Percentiles rank a stretch among this genome's conserved stretches.
Evolutionary conservation across 64 coral and sea anemone genomes (phyloP).

Genomic region (Catalaphyllia jardinei): DNA sequence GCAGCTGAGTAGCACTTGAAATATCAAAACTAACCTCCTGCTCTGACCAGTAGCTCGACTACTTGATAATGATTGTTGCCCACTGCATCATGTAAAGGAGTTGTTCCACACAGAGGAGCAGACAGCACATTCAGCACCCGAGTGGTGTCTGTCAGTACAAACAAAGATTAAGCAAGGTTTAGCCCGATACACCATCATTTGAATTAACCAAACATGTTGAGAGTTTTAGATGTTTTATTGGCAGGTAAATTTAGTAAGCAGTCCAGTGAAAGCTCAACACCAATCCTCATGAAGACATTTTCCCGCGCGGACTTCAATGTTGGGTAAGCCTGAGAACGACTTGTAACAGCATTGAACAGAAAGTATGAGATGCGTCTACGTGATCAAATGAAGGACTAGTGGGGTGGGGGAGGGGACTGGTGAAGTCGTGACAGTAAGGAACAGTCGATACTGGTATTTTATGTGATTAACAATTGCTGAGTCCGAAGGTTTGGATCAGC

Average conservation of each 20-base stretch:
- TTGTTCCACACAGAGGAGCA: constrained; percentile 74
- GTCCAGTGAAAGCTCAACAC: too few relatives aligned
- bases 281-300: too few relatives aligned
- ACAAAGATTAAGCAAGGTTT: background rate
- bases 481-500: too few relatives aligned
- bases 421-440: too few relatives aligned
- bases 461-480: too few relatives aligned
- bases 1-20: background rate
- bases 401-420: too few relatives aligned
- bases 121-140: constrained; percentile 60
- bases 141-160: background rate
- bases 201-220: too few relatives aligned
- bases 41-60: constrained; percentile 69
- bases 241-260: too few relatives aligned
- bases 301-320: background rate
- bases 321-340: background rate
- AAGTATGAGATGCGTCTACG: background rate
- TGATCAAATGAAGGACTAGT: too few relatives aligned
- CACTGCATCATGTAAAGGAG: constrained; percentile 87
- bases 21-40: constrained; percentile 62
- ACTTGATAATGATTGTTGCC: constrained; percentile 79
- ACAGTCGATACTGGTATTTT: too few relatives aligned
- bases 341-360: background rate
- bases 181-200: too few relatives aligned
- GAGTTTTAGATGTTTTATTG: too few relatives aligned